Base-by-base conservation (phyloP, 2,888 invertebrate species). In the Neocrepidodera transversa region DNA sequence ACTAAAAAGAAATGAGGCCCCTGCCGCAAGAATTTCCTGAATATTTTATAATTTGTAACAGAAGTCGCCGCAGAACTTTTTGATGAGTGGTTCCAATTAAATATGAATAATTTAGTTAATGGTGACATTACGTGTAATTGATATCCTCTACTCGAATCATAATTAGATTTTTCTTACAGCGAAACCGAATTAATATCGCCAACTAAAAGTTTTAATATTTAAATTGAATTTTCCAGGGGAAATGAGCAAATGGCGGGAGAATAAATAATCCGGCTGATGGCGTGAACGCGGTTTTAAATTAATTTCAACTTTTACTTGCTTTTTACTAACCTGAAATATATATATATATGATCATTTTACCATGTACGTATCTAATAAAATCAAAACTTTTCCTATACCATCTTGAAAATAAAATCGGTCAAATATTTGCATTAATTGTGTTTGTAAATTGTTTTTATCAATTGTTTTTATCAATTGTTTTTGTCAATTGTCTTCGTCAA, bases 91-190 rank as follows among this genome's bases (percentile, higher is more conserved):
- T 68, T 71, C 77, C 79, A 79, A 79, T 79, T 79, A 79, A 76
- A 79, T 75, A 71, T 79, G 78, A 79, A 79, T 79, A 79, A 78
- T 79, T 79, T 74, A 79, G 76, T 76, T 77, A 76, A 77, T 77
- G 78, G 73, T 70, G 75, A 76, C 78, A 78, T 78, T 77, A 76
- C 70, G 60, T 74, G 78, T 78, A 78, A 78, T 77, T 78, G 78
- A 78, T 78, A 78, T 78, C 74, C 74, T 68, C 63, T 62, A 67
- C 71, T 70, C 61, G 68, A 65, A 65, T 70, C 63, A 65, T 76
- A 76, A 76, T 76, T 76, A 70, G 74, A 75, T 75, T 75, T 67
- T 68, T 66, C 60, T 60, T 42, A 50, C 59, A 53, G 53, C 64
- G 48, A 49, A 28, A 45, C 57, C 56, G 59, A 69, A 67, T 68